Base-by-base conservation (phyloP, 2,797 vertebrate genomes). In the Sitta carolinensis region DNA sequence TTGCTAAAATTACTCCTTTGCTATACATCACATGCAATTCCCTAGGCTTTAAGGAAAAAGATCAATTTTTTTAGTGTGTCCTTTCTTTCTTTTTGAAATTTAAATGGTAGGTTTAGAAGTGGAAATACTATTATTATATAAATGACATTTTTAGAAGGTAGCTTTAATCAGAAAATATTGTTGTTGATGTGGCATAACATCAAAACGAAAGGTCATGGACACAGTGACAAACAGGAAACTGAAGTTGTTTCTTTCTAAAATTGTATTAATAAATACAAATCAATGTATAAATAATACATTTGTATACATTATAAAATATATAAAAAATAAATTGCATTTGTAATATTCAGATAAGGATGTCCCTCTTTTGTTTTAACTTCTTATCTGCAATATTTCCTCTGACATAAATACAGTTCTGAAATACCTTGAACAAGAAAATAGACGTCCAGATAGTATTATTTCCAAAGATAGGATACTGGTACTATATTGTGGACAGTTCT, bases 131-230 rank as follows among this genome's bases (percentile, higher is more conserved):
- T 62, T 76, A 62, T 78, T 87, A 48, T 17, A 64, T 36, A 45
- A 84, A 76, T 94, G 79, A 70, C 52, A 83, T 87, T 57, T 42
- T 74, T 72, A 84, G 61, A 89, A 83, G 21, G 15, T 72, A 83
- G 66, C 69, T 96, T 92, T 90, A 94, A 90, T 77, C 25, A 89
- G 76, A 95, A 93, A 47, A 79, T 26, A n/a, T 29, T 92, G 64
- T 61, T 62, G 51, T 10, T 68, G 76, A 67, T 79, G 17, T 36
- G 15, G 18, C 11, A 58, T 70, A 76, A 96, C 96, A 96, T 93
- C 12, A 75, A 92, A 94, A 91, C 62, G 29, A 83, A 85, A 91
- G 54, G 42, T 52, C 87, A 74, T 9, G 51, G 32, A 67, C 36
- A 73, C 8, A 76, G 27, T 66, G 21, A 89, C 61, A 96, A 91